These are phyloP conservation scores for Drosophila tanythrix DNA, from an alignment of 2,888 invertebrate species.

Conservation along the genomic window DNA sequence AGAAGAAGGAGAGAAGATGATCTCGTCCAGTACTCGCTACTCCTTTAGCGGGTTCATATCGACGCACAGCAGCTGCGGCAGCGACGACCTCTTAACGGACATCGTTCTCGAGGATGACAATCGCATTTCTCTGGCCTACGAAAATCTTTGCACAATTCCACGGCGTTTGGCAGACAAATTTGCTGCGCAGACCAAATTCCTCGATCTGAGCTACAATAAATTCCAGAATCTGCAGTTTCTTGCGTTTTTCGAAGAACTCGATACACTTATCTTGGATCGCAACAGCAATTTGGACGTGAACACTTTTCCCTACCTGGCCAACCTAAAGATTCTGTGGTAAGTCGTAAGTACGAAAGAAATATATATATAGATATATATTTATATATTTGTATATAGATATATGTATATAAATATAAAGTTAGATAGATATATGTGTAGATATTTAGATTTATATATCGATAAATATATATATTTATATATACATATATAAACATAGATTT, in stretches of 20 bases:
- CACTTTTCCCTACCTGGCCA: constrained; percentile 89
- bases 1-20: constrained; percentile 73
- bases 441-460: no score
- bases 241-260: constrained; percentile 89
- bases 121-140: constrained; percentile 89
- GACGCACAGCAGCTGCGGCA: constrained; percentile 64
- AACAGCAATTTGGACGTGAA: constrained; percentile 90
- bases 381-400: not conserved
- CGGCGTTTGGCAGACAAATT: constrained; percentile 88
- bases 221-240: constrained; percentile 91
- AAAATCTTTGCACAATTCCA: constrained; percentile 88
- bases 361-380: not conserved
- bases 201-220: constrained; percentile 91
- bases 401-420: no score
- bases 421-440: not conserved
- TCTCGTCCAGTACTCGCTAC: constrained; percentile 70
- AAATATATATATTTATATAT: not conserved
- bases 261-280: constrained; percentile 92
- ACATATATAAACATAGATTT: not conserved
- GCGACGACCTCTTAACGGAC: constrained; percentile 81
- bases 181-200: constrained; percentile 87
- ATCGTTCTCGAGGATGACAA: constrained; percentile 85
- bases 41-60: constrained; percentile 72
- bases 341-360: constrained; percentile 12
- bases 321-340: constrained; percentile 91